Conservation (phyloP, 2,797 vertebrate genomes). For the Basileuterus tristriatus region DNA sequence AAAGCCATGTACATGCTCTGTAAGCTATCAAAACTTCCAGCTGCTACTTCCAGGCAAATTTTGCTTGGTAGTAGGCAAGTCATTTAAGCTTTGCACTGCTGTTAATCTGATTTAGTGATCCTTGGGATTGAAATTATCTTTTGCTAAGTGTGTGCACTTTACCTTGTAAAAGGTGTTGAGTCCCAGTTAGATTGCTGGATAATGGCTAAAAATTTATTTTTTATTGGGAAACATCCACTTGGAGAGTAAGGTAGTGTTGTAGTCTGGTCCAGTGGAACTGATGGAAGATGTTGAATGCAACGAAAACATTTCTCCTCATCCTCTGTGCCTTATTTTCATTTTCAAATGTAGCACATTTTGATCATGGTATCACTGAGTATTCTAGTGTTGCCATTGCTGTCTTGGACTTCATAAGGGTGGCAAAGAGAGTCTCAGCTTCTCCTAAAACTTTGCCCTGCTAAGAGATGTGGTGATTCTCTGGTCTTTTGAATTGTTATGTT, state of each 20-base stretch:
- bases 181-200: neutral
- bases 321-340: neutral
- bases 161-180: neutral
- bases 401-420: neutral
- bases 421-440: neutral
- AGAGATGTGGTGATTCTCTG: neutral
- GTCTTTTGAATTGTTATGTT: neutral
- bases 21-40: neutral
- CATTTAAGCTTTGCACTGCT: neutral
- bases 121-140: neutral
- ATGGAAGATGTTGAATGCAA: neutral
- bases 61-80: neutral
- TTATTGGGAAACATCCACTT: neutral
- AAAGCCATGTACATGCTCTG: neutral
- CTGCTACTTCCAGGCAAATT: neutral
- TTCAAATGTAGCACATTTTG: neutral
- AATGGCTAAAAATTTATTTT: neutral
- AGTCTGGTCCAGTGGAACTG: neutral
- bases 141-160: neutral
- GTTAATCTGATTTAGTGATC: neutral
- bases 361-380: neutral
- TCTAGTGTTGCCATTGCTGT: neutral
- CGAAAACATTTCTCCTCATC: neutral
- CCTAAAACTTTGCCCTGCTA: neutral
- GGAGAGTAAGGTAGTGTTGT: neutral